Conservation (phyloP, 2,113 vertebrate species). For the Erythrolamprus reginae region DNA sequence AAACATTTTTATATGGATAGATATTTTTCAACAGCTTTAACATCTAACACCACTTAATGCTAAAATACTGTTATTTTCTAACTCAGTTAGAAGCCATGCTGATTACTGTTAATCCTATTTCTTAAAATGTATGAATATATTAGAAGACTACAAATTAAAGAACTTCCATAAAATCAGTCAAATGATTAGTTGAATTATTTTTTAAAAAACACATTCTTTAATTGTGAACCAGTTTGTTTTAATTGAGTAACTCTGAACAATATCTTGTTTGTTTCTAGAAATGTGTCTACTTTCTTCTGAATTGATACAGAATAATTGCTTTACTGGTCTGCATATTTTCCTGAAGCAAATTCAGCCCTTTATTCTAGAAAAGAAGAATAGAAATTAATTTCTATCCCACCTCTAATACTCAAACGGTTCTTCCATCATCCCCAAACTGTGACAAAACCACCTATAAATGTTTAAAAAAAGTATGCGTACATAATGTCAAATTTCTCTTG, state of each 20-base stretch:
- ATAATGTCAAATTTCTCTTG: not conserved
- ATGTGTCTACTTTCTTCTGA: not conserved
- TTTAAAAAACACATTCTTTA: not conserved
- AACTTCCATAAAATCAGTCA: not conserved
- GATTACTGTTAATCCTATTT: not conserved
- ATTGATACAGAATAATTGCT: slow-evolving; percentile 1
- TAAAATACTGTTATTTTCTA: not conserved
- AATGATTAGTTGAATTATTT: not conserved
- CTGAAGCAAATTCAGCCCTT: not conserved
- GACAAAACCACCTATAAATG: not conserved
- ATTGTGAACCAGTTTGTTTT: not conserved
- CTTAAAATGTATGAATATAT: not conserved
- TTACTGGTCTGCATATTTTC: not conserved
- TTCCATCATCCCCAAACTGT: not conserved
- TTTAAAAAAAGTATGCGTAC: not conserved
- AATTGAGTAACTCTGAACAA: not conserved
- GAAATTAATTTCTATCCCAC: not conserved
- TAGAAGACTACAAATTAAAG: not conserved
- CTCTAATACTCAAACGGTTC: not conserved
- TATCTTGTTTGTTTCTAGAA: not conserved
- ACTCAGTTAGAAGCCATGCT: not conserved
- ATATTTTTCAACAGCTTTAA: not conserved
- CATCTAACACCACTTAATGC: not conserved
- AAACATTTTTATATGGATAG: not conserved
- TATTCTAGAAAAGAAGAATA: not conserved